Percentiles rank a stretch among this genome's conserved stretches.
phyloP scores from a whole-genome alignment of 1,140 invertebrate genomes.

The Eriosoma lanigerum region DNA sequence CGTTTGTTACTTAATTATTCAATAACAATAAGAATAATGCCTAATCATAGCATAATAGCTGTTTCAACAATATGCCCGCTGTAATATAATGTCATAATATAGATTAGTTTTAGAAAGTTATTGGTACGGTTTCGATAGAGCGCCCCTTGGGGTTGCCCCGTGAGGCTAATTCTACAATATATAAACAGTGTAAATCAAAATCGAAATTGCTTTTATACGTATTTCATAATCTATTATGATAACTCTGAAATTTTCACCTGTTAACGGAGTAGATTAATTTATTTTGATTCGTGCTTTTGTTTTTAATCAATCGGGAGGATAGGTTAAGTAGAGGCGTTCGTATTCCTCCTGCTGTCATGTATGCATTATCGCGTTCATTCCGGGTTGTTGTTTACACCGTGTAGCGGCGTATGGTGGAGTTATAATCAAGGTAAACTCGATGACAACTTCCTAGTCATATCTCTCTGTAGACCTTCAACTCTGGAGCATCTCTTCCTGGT shows the following conservation, averaged over 20 bases:
- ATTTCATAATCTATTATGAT: not conserved
- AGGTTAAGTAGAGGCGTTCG: too few relatives aligned
- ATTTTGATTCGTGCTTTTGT: conserved; percentile 3
- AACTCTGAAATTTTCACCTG: not conserved
- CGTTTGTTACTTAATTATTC: conserved; percentile 40
- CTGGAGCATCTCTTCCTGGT: conserved; percentile 44
- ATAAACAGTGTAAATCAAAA: not conserved
- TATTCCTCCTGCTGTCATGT: conserved; percentile 17
- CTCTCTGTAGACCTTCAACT: conserved; percentile 47
- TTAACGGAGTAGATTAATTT: not conserved
- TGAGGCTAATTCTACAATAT: conserved; percentile 22
- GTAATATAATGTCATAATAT: conserved; percentile 49
- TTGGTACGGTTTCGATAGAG: conserved; percentile 25
- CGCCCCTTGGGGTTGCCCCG: conserved; percentile 45
- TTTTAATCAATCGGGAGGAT: not conserved
- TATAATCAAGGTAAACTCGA: conserved; percentile 39
- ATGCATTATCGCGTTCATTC: conserved; percentile 38
- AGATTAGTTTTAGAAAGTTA: conserved; percentile 51
- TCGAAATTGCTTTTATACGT: not conserved
- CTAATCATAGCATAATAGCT: conserved; percentile 38
- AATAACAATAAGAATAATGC: conserved; percentile 50
- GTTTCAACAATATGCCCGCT: conserved; percentile 28
- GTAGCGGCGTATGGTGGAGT: conserved; percentile 12
- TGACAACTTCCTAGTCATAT: conserved; percentile 43
- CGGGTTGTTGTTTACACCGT: conserved; percentile 42